A percentile compares a stretch with the other conserved stretches of the same genome.
phyloP scores from a whole-genome alignment of 64 coral and sea anemone genomes.

The Platygyra sinensis region DNA sequence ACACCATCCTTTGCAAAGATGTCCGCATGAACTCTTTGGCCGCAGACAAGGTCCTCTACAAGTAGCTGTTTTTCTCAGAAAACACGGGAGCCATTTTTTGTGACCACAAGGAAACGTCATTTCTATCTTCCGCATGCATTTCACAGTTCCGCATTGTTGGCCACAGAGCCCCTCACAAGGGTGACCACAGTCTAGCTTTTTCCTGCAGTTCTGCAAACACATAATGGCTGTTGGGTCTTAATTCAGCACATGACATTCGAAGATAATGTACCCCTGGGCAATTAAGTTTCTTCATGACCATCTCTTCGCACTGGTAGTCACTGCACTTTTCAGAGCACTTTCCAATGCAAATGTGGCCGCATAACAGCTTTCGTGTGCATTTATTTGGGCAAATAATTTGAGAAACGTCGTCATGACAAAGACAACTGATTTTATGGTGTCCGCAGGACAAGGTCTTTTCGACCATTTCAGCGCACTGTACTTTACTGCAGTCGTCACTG shows the following conservation, averaged over 20 bases:
- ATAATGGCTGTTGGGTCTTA: background rate
- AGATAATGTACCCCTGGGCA: slow-evolving; percentile 40
- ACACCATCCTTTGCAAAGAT: slow-evolving; percentile 35
- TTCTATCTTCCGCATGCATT: slow-evolving; percentile 28
- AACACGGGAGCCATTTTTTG: slow-evolving; percentile 11
- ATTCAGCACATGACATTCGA: slow-evolving; percentile 3
- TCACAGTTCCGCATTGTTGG: slow-evolving; percentile 2
- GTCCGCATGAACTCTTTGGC: background rate
- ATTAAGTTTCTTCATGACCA: slow-evolving; percentile 3
- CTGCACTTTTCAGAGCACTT: slow-evolving; percentile 17
- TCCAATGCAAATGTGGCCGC: slow-evolving; percentile 35
- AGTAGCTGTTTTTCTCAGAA: slow-evolving; percentile 2
- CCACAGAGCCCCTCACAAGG: slow-evolving; percentile 42
- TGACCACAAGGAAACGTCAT: slow-evolving; percentile 53
- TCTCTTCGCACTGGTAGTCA: slow-evolving; percentile 1
- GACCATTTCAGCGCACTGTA: background rate
- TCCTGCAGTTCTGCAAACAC: slow-evolving; percentile 34
- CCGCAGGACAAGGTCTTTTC: slow-evolving; percentile 27
- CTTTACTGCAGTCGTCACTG: background rate
- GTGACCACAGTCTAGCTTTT: slow-evolving; percentile 35
- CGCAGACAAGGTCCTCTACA: slow-evolving; percentile 24
- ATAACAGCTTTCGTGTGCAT: background rate
- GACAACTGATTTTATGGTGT: slow-evolving; percentile 34
- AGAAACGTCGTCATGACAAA: slow-evolving; percentile 15
- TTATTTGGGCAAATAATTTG: background rate